Evolutionary conservation across 1,140 invertebrate species (phyloP), one percentile per base, ranked within the genome.

Genomic region (Pristionchus pacificus): DNA sequence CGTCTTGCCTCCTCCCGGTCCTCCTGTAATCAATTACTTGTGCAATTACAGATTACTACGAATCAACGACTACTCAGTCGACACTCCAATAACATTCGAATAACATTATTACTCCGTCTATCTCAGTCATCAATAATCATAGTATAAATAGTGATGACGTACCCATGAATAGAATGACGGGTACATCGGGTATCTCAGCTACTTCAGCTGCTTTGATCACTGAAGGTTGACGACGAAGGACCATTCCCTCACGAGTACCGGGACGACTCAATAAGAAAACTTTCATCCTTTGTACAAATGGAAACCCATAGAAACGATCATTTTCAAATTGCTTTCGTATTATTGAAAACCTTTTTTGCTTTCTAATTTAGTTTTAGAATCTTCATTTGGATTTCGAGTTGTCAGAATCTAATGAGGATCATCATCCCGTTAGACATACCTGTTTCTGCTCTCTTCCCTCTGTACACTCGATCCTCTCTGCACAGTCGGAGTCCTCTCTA

Each of bases 151-250:
- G 38, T 10, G 19, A 49, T 49, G 19, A 67, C 62, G 30, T 69
- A 80, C 79, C 80, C 77, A 83, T 83, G 58, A 83, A 83, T 13
- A 83, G 67, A 65, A 83, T 81, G 27, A 83, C 79, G 10, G 81
- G 81, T 10, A 84, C 82, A 68, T 82, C 74, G 10, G 80, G 66
- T 65, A 83, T 84, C 49, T 75, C 61, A 14, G 80, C 82, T n/a
- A 72, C 70, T 57, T 82, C 78, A 1, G 82, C 81, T 13, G 81
- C 82, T 25, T 79, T 75, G 55, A 73, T 75, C 1, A 83, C 78
- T 15, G 78, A 80, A 2, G 78, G 66, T 0, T 64, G 49, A 25
- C 78, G 77, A 33, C 72, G 63, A 24, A 70, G 64, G 2, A 67
- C 65, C 32, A 49, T 49, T 6, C 6, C 28, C 15, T 29, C 29